Percentiles rank a stretch among this genome's conserved stretches.
These are phyloP conservation scores for Eueides isabella DNA, from an alignment of 1,140 invertebrate genomes.

Conservation along the genomic window DNA sequence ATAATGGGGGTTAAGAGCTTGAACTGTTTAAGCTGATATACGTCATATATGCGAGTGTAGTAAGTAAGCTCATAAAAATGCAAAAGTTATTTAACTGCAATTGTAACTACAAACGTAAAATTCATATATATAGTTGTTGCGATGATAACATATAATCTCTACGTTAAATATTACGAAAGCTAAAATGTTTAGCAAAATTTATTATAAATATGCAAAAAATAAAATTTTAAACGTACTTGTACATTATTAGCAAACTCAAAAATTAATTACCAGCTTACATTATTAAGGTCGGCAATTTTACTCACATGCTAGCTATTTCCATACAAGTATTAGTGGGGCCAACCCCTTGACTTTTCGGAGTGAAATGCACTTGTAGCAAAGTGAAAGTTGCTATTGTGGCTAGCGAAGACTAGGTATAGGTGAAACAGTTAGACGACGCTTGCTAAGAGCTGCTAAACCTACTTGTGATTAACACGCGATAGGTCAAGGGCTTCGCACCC, in stretches of 20 bases:
- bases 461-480: constrained; percentile 3
- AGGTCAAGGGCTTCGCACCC: constrained; percentile 11
- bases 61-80: too few species aligned
- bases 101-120: too few species aligned
- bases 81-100: too few species aligned
- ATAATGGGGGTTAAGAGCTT: too few species aligned
- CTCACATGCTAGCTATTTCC: constrained; percentile 13
- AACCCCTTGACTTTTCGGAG: constrained; percentile 25
- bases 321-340: constrained; percentile 14
- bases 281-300: constrained; percentile 12
- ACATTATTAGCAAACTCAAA: neutral
- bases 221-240: constrained; percentile 1
- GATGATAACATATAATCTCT: too few species aligned
- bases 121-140: too few species aligned
- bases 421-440: neutral
- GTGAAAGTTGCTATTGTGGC: constrained; percentile 34
- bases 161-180: neutral
- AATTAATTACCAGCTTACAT: constrained; percentile 27
- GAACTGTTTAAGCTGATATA: too few species aligned
- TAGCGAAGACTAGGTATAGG: constrained; percentile 16
- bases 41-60: too few species aligned
- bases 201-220: neutral
- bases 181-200: neutral
- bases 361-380: constrained; percentile 31
- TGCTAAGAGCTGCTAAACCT: constrained; percentile 1